Evolutionary conservation across 2,797 vertebrate species (phyloP).

Genomic region (Mormyrus proboscirostris): DNA sequence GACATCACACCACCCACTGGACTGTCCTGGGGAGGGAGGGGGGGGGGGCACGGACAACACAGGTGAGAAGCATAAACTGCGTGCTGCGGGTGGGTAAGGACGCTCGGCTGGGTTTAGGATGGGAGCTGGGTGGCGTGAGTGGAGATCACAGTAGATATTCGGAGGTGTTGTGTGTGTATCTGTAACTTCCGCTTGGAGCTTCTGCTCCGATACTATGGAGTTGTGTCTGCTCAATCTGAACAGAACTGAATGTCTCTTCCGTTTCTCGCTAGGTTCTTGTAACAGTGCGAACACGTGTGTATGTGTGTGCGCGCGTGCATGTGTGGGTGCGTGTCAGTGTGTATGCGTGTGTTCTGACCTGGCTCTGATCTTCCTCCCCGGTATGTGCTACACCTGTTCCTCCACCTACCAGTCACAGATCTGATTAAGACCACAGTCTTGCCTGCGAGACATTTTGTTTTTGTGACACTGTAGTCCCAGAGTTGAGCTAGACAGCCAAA

Average conservation of each 20-base stretch:
- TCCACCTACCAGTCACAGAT: constrained; percentile 25
- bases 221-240: constrained; percentile 34
- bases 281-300: constrained; percentile 28
- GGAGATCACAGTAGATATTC: constrained; percentile 71
- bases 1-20: constrained; percentile 67
- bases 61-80: not conserved
- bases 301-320: not conserved
- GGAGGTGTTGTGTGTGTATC: constrained; percentile 45
- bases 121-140: constrained; percentile 52
- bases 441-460: constrained; percentile 19
- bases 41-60: not conserved
- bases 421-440: constrained; percentile 14
- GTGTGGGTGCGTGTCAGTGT: not conserved
- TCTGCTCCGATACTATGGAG: constrained; percentile 26
- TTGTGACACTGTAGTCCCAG: constrained; percentile 16
- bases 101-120: not conserved
- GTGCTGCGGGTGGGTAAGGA: not conserved
- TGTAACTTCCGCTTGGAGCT: constrained; percentile 44
- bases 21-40: constrained; percentile 29
- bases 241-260: constrained; percentile 48
- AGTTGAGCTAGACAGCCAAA: constrained; percentile 1
- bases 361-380: constrained; percentile 26
- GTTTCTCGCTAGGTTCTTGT: constrained; percentile 35
- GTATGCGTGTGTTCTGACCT: constrained; percentile 18
- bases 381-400: constrained; percentile 16